These are phyloP conservation scores for Amphipyra berbera DNA, from an alignment of 2,888 invertebrate genomes.

Conservation along the genomic window DNA sequence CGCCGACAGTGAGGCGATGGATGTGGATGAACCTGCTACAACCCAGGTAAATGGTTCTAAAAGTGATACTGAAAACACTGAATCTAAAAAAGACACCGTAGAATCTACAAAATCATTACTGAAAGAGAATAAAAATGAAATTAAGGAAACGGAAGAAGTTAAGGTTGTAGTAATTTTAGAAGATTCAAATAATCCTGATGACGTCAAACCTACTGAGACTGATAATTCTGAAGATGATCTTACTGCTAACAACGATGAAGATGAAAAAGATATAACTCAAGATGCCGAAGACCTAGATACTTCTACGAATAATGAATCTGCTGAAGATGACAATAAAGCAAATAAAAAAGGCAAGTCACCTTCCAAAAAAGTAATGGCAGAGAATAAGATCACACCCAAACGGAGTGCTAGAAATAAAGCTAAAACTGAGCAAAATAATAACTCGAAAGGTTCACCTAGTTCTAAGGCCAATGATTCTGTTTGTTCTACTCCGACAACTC, in stretches of 20 bases:
- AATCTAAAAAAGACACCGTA: not conserved
- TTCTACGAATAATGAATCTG: slow-evolving; percentile 13
- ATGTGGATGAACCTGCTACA: slow-evolving; percentile 66
- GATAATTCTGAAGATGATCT: slow-evolving; percentile 11
- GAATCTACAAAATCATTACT: slow-evolving; percentile 30
- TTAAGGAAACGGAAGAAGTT: slow-evolving; percentile 26
- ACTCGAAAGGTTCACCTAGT: slow-evolving; percentile 66
- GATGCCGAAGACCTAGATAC: slow-evolving; percentile 20
- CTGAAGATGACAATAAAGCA: slow-evolving; percentile 22
- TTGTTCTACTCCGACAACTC: slow-evolving; percentile 64
- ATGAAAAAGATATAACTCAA: slow-evolving; percentile 3
- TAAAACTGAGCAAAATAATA: slow-evolving; percentile 68
- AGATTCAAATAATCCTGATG: slow-evolving; percentile 59
- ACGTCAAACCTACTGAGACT: slow-evolving; percentile 26
- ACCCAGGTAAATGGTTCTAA: slow-evolving; percentile 41
- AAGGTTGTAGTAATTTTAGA: slow-evolving; percentile 59
- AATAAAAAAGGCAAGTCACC: slow-evolving; percentile 30
- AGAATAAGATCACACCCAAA: slow-evolving; percentile 68
- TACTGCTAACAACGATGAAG: slow-evolving; percentile 28
- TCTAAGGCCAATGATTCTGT: slow-evolving; percentile 71
- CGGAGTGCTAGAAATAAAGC: slow-evolving; percentile 69
- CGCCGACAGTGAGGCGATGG: slow-evolving; percentile 67
- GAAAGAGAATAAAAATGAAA: slow-evolving; percentile 25
- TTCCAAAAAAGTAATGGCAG: slow-evolving; percentile 17
- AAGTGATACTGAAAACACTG: slow-evolving; percentile 35